Evolutionary conservation across 1,140 invertebrate genomes (phyloP).

Genomic region (Drosophila pseudoananassae): DNA sequence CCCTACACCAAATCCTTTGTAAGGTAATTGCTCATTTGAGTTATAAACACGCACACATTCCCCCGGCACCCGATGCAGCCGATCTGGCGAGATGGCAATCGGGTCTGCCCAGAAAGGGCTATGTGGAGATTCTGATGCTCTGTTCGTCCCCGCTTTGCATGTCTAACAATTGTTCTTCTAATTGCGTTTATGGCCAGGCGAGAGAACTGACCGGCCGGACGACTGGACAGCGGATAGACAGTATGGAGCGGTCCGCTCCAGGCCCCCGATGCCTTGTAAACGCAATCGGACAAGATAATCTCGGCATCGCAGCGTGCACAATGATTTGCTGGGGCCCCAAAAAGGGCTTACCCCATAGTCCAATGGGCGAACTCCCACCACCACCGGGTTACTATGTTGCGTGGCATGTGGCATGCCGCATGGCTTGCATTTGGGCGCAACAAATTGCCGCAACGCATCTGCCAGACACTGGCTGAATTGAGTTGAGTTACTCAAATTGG

Average conservation of each 20-base stretch:
- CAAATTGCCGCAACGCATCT: slow-evolving; percentile 73
- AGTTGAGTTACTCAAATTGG: slow-evolving; percentile 63
- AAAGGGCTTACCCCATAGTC: slow-evolving; percentile 48
- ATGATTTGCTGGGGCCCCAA: slow-evolving; percentile 53
- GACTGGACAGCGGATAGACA: not conserved
- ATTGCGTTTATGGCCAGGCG: slow-evolving; percentile 76
- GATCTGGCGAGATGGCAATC: slow-evolving; percentile 64
- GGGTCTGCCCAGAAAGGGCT: slow-evolving; percentile 51
- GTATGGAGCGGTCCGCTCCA: slow-evolving; percentile 32
- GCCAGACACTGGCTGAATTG: slow-evolving; percentile 50
- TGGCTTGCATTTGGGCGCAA: slow-evolving; percentile 64
- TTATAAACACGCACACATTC: slow-evolving; percentile 76
- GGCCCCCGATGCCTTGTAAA: slow-evolving; percentile 65
- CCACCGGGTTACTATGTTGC: slow-evolving; percentile 21
- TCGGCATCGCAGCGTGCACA: slow-evolving; percentile 49
- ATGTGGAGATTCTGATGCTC: slow-evolving; percentile 4
- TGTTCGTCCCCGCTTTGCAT: slow-evolving; percentile 66
- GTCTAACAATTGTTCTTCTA: slow-evolving; percentile 83
- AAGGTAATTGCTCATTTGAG: slow-evolving; percentile 82
- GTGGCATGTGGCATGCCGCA: slow-evolving; percentile 55
- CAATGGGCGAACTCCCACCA: slow-evolving; percentile 17
- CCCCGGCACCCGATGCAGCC: not conserved
- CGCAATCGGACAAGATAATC: slow-evolving; percentile 83
- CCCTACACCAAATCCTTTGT: slow-evolving; percentile 62
- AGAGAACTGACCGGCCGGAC: slow-evolving; percentile 36